These are phyloP conservation scores for Sinonovacula constricta DNA, from an alignment of 1,140 invertebrate species.

Conservation along the genomic window DNA sequence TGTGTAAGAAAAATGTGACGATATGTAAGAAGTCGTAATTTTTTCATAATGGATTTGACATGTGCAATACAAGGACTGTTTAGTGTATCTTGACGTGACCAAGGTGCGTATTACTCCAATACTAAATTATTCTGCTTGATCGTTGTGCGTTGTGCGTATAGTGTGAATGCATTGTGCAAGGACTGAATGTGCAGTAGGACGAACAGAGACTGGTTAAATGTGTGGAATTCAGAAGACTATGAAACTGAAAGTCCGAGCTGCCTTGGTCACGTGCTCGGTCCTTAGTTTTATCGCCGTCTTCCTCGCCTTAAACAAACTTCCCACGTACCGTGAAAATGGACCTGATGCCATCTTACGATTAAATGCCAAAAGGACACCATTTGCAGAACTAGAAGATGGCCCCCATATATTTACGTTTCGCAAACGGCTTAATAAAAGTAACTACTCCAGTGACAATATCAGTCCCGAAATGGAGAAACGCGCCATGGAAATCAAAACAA, in stretches of 20 bases:
- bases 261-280: constrained; percentile 26
- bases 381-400: constrained; percentile 9
- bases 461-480: constrained; percentile 49
- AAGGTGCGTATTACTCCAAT: too few species aligned
- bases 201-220: too few species aligned
- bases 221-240: constrained; percentile 32
- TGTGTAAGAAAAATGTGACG: too few species aligned
- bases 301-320: constrained; percentile 33
- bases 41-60: too few species aligned
- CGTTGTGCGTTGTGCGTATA: too few species aligned
- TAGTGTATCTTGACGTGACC: too few species aligned
- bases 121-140: too few species aligned
- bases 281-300: constrained; percentile 42
- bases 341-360: neutral
- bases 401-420: constrained; percentile 48
- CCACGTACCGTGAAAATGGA: constrained; percentile 16
- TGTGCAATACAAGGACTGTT: too few species aligned
- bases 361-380: neutral
- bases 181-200: too few species aligned
- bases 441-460: constrained; percentile 45
- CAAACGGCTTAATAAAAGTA: constrained; percentile 52
- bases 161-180: too few species aligned
- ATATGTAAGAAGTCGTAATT: too few species aligned
- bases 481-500: constrained; percentile 43
- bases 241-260: constrained; percentile 46